Evolutionary conservation across 2,113 vertebrate genomes (phyloP).

Genomic region (Todiramphus chloris): DNA sequence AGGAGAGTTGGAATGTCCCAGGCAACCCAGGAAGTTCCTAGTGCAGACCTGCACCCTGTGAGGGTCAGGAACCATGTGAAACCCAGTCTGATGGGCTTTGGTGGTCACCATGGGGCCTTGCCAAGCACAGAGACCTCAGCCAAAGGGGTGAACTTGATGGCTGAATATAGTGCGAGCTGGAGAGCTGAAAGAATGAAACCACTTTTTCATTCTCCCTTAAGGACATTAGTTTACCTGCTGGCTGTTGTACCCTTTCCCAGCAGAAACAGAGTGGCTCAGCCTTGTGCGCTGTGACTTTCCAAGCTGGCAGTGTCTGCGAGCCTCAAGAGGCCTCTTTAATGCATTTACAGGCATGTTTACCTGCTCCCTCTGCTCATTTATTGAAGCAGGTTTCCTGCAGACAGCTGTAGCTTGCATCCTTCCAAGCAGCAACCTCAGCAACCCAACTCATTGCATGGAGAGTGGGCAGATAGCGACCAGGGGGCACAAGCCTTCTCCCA

Average conservation of each 20-base stretch:
- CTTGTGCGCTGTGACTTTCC: background rate
- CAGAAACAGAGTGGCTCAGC: background rate
- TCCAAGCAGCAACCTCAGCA: background rate
- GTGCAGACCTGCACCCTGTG: rapidly evolving
- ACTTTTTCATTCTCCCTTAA: background rate
- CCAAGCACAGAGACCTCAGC: rapidly evolving
- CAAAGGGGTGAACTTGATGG: background rate
- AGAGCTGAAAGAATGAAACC: background rate
- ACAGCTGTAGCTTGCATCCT: background rate
- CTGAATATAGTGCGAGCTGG: background rate
- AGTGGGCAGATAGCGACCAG: rapidly evolving
- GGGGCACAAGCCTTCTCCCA: background rate
- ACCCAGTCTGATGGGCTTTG: background rate
- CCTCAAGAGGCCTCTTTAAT: background rate
- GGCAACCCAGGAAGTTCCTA: background rate
- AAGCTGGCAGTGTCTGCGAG: background rate
- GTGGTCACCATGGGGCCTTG: rapidly evolving
- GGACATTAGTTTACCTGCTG: background rate
- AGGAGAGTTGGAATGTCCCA: background rate
- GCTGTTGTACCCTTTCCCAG: background rate
- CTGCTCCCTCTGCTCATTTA: background rate
- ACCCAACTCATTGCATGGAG: rapidly evolving
- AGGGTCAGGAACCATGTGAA: background rate
- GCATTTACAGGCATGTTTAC: background rate
- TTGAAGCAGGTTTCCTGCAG: background rate